Conservation (phyloP, 1,140 invertebrate genomes). For the Stenopsyche tienmushanensis region DNA sequence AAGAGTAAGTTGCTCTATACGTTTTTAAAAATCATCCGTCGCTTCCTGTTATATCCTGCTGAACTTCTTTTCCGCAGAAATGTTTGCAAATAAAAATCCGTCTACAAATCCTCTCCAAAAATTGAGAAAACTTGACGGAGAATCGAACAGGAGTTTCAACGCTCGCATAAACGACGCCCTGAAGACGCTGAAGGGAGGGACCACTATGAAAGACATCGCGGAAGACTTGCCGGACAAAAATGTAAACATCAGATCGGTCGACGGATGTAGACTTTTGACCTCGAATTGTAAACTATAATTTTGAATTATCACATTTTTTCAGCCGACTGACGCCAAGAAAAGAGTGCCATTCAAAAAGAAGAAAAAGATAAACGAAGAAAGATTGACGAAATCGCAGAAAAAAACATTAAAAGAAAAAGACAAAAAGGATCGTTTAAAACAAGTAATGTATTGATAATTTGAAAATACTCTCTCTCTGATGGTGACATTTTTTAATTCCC, state of each 20-base stretch:
- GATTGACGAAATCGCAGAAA: constrained; percentile 55
- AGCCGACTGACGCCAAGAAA: neutral
- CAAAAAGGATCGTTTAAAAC: constrained; percentile 51
- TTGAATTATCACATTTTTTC: constrained; percentile 3
- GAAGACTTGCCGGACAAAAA: constrained; percentile 24
- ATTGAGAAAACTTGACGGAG: constrained; percentile 34
- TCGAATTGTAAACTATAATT: too few species aligned
- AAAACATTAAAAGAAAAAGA: constrained; percentile 48
- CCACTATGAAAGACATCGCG: constrained; percentile 31
- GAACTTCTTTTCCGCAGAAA: too few species aligned
- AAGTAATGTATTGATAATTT: constrained; percentile 27
- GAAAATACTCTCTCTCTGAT: neutral
- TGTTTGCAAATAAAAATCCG: constrained; percentile 1
- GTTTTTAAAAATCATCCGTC: too few species aligned
- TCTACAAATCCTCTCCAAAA: constrained; percentile 35
- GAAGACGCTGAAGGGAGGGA: constrained; percentile 29
- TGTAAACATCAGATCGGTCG: too few species aligned
- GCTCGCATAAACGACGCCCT: constrained; percentile 36
- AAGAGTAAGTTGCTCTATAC: too few species aligned
- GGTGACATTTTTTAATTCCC: too few species aligned
- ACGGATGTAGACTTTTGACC: too few species aligned
- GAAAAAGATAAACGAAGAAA: constrained; percentile 33
- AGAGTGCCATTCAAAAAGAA: constrained; percentile 11
- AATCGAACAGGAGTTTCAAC: constrained; percentile 38
- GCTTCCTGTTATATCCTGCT: too few species aligned